A percentile compares a stretch with the other conserved stretches of the same genome.
Conservation (phyloP, 2,797 vertebrate species). For the Sus cebifrons region DNA sequence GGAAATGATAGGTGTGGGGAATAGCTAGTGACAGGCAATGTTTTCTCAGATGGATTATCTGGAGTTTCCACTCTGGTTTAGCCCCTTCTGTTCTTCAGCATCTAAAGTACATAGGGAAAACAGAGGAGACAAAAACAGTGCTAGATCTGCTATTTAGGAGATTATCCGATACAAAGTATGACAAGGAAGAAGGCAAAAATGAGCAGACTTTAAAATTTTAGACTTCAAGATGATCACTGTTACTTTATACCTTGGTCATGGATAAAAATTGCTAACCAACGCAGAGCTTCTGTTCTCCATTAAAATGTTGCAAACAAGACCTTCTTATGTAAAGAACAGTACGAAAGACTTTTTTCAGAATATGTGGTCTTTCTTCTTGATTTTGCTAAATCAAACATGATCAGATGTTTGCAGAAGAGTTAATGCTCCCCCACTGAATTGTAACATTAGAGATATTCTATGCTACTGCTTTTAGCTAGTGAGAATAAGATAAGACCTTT, state of each 20-base stretch:
- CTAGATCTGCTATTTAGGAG: background rate
- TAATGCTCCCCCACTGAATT: background rate
- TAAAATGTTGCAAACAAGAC: background rate
- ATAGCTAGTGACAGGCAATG: background rate
- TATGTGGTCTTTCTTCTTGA: slow-evolving; percentile 24
- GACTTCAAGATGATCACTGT: background rate
- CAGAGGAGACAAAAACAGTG: background rate
- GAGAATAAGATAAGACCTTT: background rate
- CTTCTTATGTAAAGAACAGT: background rate
- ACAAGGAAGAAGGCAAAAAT: slow-evolving; percentile 18
- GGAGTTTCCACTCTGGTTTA: background rate
- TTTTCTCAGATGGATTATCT: slow-evolving; percentile 23
- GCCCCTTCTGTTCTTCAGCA: background rate
- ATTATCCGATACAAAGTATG: background rate
- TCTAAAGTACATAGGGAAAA: background rate
- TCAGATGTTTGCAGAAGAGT: slow-evolving; percentile 26
- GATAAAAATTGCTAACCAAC: background rate
- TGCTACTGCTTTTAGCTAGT: background rate
- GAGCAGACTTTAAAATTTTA: background rate
- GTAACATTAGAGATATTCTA: background rate
- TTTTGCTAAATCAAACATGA: slow-evolving; percentile 49
- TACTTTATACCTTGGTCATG: background rate
- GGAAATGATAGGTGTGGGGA: slow-evolving; percentile 51
- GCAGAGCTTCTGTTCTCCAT: background rate
- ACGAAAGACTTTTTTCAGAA: slow-evolving; percentile 26